Base-by-base conservation (phyloP, 2,797 vertebrate genomes). In the Adelosebastes latens region DNA sequence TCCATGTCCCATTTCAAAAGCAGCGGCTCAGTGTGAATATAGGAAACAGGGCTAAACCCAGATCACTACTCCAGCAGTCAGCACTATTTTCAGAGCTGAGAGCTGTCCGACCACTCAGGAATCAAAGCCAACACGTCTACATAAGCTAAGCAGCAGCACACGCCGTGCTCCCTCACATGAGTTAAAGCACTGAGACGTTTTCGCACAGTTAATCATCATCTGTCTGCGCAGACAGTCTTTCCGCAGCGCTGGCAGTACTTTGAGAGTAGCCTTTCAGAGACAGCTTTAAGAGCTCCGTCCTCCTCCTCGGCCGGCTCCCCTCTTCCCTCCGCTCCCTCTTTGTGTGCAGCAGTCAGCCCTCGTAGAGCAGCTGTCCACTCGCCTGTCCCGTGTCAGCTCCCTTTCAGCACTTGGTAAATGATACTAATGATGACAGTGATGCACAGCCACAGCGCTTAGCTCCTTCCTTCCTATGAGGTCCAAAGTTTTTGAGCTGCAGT, bases 11-110 rank as follows among this genome's bases (percentile, higher is more conserved):
- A 83, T 90, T 88, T 91, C 75, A 87, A 91, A 93, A 89, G 79
- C 84, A 60, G 75, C 32, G 72, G 83, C 88, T 92, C 86, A 87
- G 79, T 85, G 46, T 87, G 90, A 94, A 91, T 84, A 86, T 83
- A 88, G 88, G 89, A 92, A 95, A 94, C 89, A 86, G 85, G 93
- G 94, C 91, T 95, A 95, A 95, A 94, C 93, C 93, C 92, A 93
- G 95, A 93, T 95, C 90, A 90, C 89, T 80, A 84, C 90, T 84
- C 89, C 79, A 82, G 79, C 85, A 92, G 90, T 95, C 92, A 94
- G 92, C 93, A 92, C 80, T 90, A 92, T 93, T 90, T 88, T 80
- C 90, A 91, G 89, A 89, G 87, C 91, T 74, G 83, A 87, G 81
- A 88, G 83, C 92, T 88, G 91, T 88, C 82, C 75, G 71, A 91